These are phyloP conservation scores for Zeuzera pyrina DNA, from an alignment of 2,888 invertebrate genomes.

Conservation along the genomic window DNA sequence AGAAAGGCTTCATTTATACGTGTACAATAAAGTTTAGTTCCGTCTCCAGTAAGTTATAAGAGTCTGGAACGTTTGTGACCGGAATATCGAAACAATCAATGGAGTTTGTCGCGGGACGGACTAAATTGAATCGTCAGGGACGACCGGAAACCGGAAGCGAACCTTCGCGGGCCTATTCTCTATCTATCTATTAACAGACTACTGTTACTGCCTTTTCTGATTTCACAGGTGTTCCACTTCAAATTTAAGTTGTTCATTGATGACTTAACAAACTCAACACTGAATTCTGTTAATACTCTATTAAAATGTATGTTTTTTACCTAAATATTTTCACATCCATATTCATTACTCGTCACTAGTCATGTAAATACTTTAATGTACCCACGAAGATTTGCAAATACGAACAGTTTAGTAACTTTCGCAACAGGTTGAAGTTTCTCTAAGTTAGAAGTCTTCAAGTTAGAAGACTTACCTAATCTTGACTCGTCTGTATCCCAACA, in stretches of 20 bases:
- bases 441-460: conserved; percentile 26
- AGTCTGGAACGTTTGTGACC: conserved; percentile 44
- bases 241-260: conserved; percentile 9
- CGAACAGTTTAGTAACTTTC: conserved; percentile 19
- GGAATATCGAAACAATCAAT: conserved; percentile 70
- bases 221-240: conserved; percentile 17
- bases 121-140: conserved; percentile 56
- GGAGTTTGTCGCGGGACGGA: conserved; percentile 54
- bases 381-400: too few species aligned
- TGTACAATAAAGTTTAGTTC: too few species aligned
- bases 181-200: conserved; percentile 37
- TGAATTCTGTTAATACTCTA: too few species aligned
- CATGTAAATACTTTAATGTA: too few species aligned
- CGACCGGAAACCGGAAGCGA: conserved; percentile 57
- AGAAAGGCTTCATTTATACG: too few species aligned
- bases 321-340: too few species aligned
- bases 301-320: too few species aligned
- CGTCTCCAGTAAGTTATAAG: conserved; percentile 19
- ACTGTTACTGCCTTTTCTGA: too few species aligned
- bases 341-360: too few species aligned
- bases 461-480: conserved; percentile 23
- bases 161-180: conserved; percentile 37
- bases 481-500: conserved; percentile 23
- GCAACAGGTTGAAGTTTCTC: conserved; percentile 44
- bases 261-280: too few species aligned